Conservation (phyloP, 2,888 invertebrate species). For the Phorcus lineatus region DNA sequence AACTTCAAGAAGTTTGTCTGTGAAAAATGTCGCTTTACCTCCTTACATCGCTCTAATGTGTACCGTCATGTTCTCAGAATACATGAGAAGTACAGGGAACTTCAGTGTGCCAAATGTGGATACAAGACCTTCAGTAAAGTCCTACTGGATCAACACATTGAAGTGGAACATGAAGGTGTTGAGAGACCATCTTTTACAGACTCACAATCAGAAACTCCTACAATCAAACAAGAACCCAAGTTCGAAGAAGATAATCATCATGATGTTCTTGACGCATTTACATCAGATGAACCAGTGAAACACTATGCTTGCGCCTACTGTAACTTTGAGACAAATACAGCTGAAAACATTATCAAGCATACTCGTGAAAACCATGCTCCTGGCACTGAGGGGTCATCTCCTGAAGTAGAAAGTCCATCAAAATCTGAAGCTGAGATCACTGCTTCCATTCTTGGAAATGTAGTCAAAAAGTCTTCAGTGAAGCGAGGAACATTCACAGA, state of each 20-base stretch:
- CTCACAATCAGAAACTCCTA: not conserved
- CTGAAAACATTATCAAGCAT: slow-evolving; percentile 26
- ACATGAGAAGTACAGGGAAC: slow-evolving; percentile 47
- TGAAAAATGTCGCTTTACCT: slow-evolving; percentile 46
- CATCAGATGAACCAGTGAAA: not conserved
- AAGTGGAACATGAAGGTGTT: slow-evolving; percentile 30
- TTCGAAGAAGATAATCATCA: not conserved
- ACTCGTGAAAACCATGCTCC: slow-evolving; percentile 17
- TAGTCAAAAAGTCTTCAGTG: not conserved
- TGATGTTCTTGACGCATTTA: not conserved
- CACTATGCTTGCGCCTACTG: slow-evolving; percentile 31
- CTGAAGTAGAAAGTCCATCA: not conserved
- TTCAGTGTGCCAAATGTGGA: slow-evolving; percentile 40
- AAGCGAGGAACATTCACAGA: slow-evolving; percentile 19
- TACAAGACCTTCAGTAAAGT: slow-evolving; percentile 47
- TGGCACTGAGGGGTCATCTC: not conserved
- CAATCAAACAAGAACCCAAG: not conserved
- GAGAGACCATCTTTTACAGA: slow-evolving; percentile 6
- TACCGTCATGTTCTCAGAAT: slow-evolving; percentile 46
- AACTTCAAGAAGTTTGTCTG: slow-evolving; percentile 42
- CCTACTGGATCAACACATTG: slow-evolving; percentile 41
- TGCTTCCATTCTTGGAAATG: not conserved
- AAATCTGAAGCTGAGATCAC: not conserved
- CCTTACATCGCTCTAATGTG: slow-evolving; percentile 46
- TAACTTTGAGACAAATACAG: slow-evolving; percentile 28